Evolutionary conservation across 2,888 invertebrate species (phyloP), one percentile per base, ranked within the genome.

Genomic region (Melinaea marsaeus): DNA sequence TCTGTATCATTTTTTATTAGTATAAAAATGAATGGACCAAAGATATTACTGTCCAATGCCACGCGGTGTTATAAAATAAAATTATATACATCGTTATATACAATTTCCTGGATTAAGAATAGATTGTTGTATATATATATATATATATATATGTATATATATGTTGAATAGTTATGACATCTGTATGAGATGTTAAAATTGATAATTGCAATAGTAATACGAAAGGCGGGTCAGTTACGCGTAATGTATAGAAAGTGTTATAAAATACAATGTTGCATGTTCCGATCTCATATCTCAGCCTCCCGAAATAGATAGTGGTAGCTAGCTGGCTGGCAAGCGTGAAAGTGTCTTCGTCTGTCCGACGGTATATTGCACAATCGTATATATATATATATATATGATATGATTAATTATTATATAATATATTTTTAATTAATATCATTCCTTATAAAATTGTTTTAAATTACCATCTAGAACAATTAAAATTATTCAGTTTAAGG

Each of bases 1-100:
- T 22, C 65, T 67, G 57, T 69, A 60, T 65, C 68, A 72, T 74
- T 75, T 76, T 22, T 75, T 77, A 74, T 76, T 68, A 72, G 57
- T 69, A 79, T 79, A 78, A 80, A 81, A 84, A 78, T 83, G 81
- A 83, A 83, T 84, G 81, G 81, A 77, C 75, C 74, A 76, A 76
- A 32, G 79, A 79, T 78, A 80, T 80, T 78, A 75, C 74, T 73
- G 79, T 74, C 80, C 75, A 67, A 66, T 67, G 64, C 70, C 58
- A 60, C 57, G 47, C 42, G 51, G 59, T 13, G 57, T 51, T 45
- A 42, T 63, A 71, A 73, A 72, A 75, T 77, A 22, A 22, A 22
- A 22, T 22, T 22, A 22, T 80, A 78, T 75, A 72, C 77, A 73
- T 73, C 71, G 70, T 72, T 56, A 47, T 45, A 61, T 32, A 32